phyloP scores from a whole-genome alignment of 2,888 invertebrate genomes.

The Helleia helle region DNA sequence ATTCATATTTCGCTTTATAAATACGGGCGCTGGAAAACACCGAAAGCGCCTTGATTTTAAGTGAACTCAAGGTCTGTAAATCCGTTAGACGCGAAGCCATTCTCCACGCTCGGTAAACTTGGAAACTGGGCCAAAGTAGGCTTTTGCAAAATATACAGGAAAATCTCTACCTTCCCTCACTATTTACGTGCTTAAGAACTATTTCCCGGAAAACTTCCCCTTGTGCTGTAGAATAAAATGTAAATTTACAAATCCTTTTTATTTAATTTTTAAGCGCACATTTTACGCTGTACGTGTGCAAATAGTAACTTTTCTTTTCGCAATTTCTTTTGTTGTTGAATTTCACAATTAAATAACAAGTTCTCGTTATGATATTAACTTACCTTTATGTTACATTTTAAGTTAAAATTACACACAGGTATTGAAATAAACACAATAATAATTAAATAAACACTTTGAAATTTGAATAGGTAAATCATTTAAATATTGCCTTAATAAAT shows the following conservation, averaged over 20 bases:
- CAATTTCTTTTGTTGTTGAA: background rate
- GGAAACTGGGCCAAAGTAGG: constrained; percentile 67
- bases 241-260: constrained; percentile 33
- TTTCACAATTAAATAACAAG: no score
- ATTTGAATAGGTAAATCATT: no score
- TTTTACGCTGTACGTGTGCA: constrained; percentile 4
- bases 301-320: background rate
- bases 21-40: constrained; percentile 1
- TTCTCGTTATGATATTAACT: no score
- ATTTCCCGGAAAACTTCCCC: constrained; percentile 42
- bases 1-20: constrained; percentile 6
- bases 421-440: no score
- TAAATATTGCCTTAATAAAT: no score
- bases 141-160: constrained; percentile 57
- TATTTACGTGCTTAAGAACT: constrained; percentile 62
- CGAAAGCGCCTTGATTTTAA: constrained; percentile 18
- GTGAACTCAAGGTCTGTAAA: constrained; percentile 43
- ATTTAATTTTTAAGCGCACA: constrained; percentile 22
- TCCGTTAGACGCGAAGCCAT: constrained; percentile 55
- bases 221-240: constrained; percentile 48
- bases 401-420: no score
- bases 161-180: constrained; percentile 41
- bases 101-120: constrained; percentile 63
- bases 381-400: no score
- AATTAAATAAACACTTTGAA: no score